Base-by-base conservation (phyloP, 2,797 vertebrate genomes). In the Phoebastria nigripes region DNA sequence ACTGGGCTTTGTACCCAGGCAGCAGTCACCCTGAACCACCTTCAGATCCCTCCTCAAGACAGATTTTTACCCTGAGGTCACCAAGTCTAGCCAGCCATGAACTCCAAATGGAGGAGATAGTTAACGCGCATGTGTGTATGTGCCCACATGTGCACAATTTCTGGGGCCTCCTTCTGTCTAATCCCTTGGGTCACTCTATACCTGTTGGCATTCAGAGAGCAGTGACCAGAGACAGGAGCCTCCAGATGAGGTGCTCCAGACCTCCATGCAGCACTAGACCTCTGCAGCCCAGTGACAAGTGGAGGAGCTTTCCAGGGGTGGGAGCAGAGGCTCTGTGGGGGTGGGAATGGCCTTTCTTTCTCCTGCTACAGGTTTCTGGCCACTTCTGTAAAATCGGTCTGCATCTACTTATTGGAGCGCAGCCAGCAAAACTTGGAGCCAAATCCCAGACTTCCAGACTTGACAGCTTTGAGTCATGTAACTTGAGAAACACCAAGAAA, bases 121-220 rank as follows among this genome's bases (percentile, higher is more conserved):
- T 19, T 31, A 4, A 4, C 8, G 1, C 8, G 8, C 35, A 15
- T 29, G 25, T 17, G 44, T n/a, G 3, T 58, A 16, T 3, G 3
- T 54, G 42, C 11, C 22, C 2, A 4, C 10, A n/a, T 0, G 0
- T 0, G 0, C 13, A 52, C 49, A 25, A 7, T 46, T 81, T 59
- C 44, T 73, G 82, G 47, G 47, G 3, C n/a, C 31, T 58, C 55
- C 29, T 82, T 91, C 58, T 82, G 24, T 41, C 33, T 25, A 22
- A 55, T 51, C 20, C 33, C 11, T 10, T 72, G 35, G 35, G 33
- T 78, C 29, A 7, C 52, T 46, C 15, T 29, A 2, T 28, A 39
- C 33, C 33, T 58, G 11, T 3, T 76, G 59, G 24, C 18, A 35
- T 51, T 58, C 46, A 1, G 9, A 58, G 33, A 79, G 52, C 35